Evolutionary conservation across 2,113 vertebrate genomes (phyloP).

Genomic region (Mirounga angustirostris): DNA sequence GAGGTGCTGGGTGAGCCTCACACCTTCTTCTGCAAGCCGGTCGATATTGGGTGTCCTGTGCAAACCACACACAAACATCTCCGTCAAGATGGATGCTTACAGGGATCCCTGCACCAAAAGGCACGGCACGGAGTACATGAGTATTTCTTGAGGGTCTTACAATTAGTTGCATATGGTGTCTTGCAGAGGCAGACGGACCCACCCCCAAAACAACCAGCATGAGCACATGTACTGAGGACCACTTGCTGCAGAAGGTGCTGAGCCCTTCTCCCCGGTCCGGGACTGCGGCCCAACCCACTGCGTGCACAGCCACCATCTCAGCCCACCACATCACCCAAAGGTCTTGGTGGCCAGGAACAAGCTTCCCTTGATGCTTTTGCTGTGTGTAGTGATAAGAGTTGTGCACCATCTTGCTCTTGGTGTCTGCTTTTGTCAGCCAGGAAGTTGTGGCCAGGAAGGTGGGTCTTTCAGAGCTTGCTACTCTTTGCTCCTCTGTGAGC

Average conservation of each 20-base stretch:
- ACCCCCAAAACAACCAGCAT: background rate
- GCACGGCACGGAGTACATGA: accelerated
- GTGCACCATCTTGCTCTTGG: background rate
- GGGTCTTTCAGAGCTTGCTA: background rate
- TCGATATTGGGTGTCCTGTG: conserved; percentile 92
- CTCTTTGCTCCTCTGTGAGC: background rate
- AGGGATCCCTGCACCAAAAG: accelerated
- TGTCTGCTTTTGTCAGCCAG: background rate
- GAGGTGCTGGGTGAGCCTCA: conserved; percentile 93
- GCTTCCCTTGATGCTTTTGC: background rate
- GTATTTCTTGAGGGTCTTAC: background rate
- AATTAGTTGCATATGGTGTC: background rate
- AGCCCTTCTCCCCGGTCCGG: background rate
- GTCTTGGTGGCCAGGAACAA: background rate
- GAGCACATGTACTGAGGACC: background rate
- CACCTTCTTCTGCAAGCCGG: conserved; percentile 88
- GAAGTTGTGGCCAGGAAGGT: background rate
- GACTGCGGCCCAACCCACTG: too few species aligned
- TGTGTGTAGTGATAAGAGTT: background rate
- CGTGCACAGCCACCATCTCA: background rate
- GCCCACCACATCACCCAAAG: accelerated
- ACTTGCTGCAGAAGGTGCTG: background rate
- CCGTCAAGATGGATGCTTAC: accelerated
- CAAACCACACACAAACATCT: background rate
- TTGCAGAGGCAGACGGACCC: background rate